A percentile compares a stretch with the other conserved stretches of the same genome.
phyloP scores from a whole-genome alignment of 1,140 invertebrate genomes.

The Araneus ventricosus region DNA sequence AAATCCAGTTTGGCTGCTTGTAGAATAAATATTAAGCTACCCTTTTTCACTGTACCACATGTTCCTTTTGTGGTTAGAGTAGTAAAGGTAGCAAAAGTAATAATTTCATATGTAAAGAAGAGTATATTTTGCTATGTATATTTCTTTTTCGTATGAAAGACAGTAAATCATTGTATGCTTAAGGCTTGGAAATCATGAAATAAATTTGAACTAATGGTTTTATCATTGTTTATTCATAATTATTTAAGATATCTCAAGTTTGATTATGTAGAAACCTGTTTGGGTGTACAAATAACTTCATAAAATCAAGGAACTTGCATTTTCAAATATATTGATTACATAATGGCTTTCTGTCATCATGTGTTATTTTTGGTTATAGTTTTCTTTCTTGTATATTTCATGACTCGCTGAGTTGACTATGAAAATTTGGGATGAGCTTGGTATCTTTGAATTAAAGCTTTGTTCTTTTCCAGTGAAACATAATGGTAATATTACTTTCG shows the following conservation, averaged over 20 bases:
- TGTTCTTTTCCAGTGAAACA: slow-evolving; percentile 90
- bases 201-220: no score
- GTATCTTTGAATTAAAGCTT: neutral
- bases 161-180: no score
- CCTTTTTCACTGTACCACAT: slow-evolving; percentile 43
- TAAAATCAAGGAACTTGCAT: no score
- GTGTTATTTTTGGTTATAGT: no score
- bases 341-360: no score
- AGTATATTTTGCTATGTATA: neutral
- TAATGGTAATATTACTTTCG: slow-evolving; percentile 96
- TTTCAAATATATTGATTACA: no score
- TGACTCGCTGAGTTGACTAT: neutral
- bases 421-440: neutral
- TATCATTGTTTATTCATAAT: no score
- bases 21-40: neutral
- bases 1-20: neutral
- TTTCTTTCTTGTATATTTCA: no score
- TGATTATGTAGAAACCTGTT: no score
- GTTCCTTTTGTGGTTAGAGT: neutral
- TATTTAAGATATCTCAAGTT: no score
- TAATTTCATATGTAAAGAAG: neutral
- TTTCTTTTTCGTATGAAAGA: neutral
- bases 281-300: no score
- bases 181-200: no score
- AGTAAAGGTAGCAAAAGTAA: slow-evolving; percentile 48